Evolutionary conservation across 2,113 vertebrate species (phyloP).

Genomic region (Mola mola): DNA sequence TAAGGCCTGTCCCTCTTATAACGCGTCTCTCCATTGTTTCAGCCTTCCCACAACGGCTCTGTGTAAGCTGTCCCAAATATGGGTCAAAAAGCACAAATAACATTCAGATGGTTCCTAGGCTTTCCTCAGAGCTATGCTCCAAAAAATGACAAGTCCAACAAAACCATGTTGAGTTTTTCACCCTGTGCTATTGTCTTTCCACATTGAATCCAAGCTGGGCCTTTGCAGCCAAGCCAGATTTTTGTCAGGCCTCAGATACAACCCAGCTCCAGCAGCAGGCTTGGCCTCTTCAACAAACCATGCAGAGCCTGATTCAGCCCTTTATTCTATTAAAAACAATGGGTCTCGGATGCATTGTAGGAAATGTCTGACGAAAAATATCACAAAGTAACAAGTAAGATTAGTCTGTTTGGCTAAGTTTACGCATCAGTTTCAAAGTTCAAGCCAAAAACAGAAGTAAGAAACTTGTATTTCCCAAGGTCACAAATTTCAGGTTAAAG

Average conservation of each 20-base stretch:
- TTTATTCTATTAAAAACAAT: constrained; percentile 68
- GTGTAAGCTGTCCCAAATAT: constrained; percentile 82
- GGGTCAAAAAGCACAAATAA: constrained; percentile 83
- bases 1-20: constrained; percentile 72
- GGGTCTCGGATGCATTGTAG: constrained; percentile 67
- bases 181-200: constrained; percentile 81
- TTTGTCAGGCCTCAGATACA: constrained; percentile 80
- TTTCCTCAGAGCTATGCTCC: constrained; percentile 80
- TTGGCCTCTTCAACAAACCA: constrained; percentile 79
- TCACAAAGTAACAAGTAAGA: constrained; percentile 73
- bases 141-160: constrained; percentile 85
- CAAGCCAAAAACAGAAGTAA: constrained; percentile 31
- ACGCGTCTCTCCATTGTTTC: constrained; percentile 79
- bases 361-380: constrained; percentile 68
- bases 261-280: constrained; percentile 81
- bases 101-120: constrained; percentile 85
- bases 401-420: constrained; percentile 65
- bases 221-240: constrained; percentile 83
- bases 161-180: constrained; percentile 84
- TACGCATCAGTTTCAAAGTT: constrained; percentile 60
- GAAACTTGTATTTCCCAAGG: constrained; percentile 49
- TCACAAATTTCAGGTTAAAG: neutral
- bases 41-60: constrained; percentile 71
- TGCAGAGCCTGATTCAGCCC: constrained; percentile 72
- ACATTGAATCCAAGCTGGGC: constrained; percentile 84